These are phyloP conservation scores for Melopsittacus undulatus DNA, from an alignment of 2,797 vertebrate genomes.

Conservation along the genomic window DNA sequence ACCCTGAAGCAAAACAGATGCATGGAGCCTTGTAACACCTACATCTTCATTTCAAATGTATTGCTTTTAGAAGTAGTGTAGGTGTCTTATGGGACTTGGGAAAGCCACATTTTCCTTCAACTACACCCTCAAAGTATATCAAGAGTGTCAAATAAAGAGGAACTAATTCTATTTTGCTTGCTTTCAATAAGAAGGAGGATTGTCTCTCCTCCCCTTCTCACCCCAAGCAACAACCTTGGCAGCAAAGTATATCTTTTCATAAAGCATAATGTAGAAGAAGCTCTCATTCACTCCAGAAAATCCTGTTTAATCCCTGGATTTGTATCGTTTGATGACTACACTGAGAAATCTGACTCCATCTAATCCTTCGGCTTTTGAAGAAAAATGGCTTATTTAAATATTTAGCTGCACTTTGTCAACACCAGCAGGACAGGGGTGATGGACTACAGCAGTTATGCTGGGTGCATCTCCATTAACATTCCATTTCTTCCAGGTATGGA, in stretches of 20 bases:
- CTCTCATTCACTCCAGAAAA: constrained; percentile 47
- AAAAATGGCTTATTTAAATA: constrained; percentile 78
- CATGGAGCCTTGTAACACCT: neutral
- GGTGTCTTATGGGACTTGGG: constrained; percentile 30
- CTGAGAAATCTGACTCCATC: constrained; percentile 47
- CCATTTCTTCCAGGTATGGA: constrained; percentile 60
- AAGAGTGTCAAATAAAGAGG: constrained; percentile 3
- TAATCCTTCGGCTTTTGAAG: constrained; percentile 61
- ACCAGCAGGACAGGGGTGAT: constrained; percentile 58
- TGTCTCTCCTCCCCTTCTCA: neutral
- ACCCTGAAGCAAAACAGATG: neutral
- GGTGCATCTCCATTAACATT: constrained; percentile 69
- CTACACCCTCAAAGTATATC: constrained; percentile 54
- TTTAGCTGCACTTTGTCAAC: constrained; percentile 70
- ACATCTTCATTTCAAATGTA: constrained; percentile 3
- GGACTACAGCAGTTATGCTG: constrained; percentile 73
- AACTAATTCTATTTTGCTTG: constrained; percentile 48
- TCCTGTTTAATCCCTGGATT: constrained; percentile 54
- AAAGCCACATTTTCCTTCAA: constrained; percentile 33
- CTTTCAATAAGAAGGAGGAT: constrained; percentile 37
- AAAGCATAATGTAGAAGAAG: constrained; percentile 49
- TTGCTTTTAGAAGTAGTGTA: neutral
- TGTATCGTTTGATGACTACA: constrained; percentile 57
- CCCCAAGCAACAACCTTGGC: constrained; percentile 48
- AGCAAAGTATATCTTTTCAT: constrained; percentile 46